These are phyloP conservation scores for Meloidogyne exigua DNA, from an alignment of 1,140 invertebrate genomes.

Conservation along the genomic window DNA sequence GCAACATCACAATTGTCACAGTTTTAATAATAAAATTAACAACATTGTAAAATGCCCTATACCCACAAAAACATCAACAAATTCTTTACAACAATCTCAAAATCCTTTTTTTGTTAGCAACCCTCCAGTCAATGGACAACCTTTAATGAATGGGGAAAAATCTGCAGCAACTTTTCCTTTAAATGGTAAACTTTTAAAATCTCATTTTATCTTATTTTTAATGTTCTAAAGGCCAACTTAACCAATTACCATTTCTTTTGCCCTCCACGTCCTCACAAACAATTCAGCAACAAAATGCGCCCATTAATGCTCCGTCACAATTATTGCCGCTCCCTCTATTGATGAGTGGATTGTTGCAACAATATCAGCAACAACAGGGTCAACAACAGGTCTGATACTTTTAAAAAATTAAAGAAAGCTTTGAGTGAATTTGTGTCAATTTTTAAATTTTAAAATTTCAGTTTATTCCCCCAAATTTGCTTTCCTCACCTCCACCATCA, in stretches of 20 bases:
- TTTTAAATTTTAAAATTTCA: too few species aligned
- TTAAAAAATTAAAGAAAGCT: too few species aligned
- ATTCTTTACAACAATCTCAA: not conserved
- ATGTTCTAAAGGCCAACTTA: not conserved
- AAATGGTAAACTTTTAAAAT: not conserved
- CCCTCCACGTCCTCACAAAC: not conserved
- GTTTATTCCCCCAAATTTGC: not conserved
- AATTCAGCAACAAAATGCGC: not conserved
- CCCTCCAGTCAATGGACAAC: not conserved
- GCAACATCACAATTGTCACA: not conserved
- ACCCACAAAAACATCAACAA: not conserved
- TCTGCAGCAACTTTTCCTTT: not conserved
- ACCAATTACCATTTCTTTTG: not conserved
- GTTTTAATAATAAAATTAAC: not conserved
- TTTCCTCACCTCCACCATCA: not conserved
- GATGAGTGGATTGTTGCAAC: not conserved
- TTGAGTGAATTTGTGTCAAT: too few species aligned
- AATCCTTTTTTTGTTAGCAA: not conserved
- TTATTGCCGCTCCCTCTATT: not conserved
- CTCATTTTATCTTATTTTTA: not conserved
- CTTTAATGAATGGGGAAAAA: not conserved
- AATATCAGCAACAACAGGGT: not conserved
- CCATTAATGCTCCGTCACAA: not conserved
- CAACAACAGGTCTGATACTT: not conserved
- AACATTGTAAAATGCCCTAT: not conserved